phyloP scores from a whole-genome alignment of 2,113 vertebrate species.

The Chiloscyllium plagiosum region DNA sequence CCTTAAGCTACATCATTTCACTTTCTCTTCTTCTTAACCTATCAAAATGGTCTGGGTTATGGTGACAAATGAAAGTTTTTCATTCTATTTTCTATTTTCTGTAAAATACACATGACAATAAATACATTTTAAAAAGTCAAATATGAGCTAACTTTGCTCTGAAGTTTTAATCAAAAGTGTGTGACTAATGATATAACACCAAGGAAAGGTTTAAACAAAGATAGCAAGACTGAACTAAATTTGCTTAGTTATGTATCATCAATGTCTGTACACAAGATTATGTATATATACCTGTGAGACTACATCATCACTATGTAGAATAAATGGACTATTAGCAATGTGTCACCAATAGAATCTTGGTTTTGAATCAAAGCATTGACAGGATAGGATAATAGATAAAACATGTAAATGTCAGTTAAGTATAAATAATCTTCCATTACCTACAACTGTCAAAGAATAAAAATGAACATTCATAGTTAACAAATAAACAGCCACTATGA shows the following conservation, averaged over 20 bases:
- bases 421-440: constrained; percentile 58
- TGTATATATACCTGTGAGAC: not conserved
- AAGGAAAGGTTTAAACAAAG: not conserved
- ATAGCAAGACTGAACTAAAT: not conserved
- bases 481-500: constrained; percentile 42
- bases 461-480: constrained; percentile 47
- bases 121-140: not conserved
- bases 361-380: constrained; percentile 50
- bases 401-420: constrained; percentile 55
- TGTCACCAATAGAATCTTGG: constrained; percentile 44
- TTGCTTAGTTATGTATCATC: not conserved
- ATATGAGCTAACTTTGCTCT: not conserved
- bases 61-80: too few relatives aligned
- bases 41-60: too few relatives aligned
- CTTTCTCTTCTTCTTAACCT: too few relatives aligned
- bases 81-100: too few relatives aligned
- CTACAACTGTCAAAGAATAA: constrained; percentile 54
- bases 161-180: not conserved
- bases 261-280: not conserved
- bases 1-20: too few relatives aligned
- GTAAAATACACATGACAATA: too few relatives aligned
- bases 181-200: not conserved
- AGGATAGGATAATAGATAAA: constrained; percentile 51
- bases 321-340: constrained; percentile 45
- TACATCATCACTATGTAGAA: not conserved